These are phyloP conservation scores for Channa maculata DNA, from an alignment of 2,113 vertebrate genomes.

Conservation along the genomic window DNA sequence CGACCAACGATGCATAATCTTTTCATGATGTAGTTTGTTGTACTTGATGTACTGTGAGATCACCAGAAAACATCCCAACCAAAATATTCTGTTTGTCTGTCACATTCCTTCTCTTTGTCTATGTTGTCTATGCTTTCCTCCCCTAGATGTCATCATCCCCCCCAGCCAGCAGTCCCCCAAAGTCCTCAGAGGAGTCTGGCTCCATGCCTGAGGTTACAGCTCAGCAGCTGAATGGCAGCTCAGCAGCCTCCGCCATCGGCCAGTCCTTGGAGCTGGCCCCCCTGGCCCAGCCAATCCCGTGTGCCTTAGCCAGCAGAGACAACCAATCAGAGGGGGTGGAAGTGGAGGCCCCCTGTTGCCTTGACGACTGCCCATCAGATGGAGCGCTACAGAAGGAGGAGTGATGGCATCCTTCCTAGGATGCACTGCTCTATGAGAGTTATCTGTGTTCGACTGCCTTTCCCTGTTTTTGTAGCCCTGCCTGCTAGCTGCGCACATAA, in stretches of 20 bases:
- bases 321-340: conserved; percentile 88
- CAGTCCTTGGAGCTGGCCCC: conserved; percentile 85
- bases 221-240: conserved; percentile 89
- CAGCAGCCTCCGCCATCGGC: conserved; percentile 78
- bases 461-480: conserved; percentile 80
- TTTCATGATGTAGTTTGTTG: neutral
- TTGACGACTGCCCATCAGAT: conserved; percentile 88
- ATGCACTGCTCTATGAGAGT: conserved; percentile 76
- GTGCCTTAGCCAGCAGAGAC: conserved; percentile 93
- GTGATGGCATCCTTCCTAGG: conserved; percentile 74
- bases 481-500: conserved; percentile 49
- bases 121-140: neutral
- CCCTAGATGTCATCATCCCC: conserved; percentile 74
- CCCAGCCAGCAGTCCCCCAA: conserved; percentile 84
- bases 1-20: neutral
- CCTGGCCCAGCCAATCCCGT: conserved; percentile 87
- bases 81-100: neutral
- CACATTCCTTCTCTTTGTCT: neutral
- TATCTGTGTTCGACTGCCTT: conserved; percentile 85
- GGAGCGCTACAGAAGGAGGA: conserved; percentile 89
- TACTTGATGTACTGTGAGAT: neutral
- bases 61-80: neutral
- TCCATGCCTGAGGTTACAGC: conserved; percentile 70
- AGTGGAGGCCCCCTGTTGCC: conserved; percentile 85
- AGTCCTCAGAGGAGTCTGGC: conserved; percentile 81